Base-by-base conservation (phyloP, 2,113 vertebrate genomes). In the Strigops habroptila region DNA sequence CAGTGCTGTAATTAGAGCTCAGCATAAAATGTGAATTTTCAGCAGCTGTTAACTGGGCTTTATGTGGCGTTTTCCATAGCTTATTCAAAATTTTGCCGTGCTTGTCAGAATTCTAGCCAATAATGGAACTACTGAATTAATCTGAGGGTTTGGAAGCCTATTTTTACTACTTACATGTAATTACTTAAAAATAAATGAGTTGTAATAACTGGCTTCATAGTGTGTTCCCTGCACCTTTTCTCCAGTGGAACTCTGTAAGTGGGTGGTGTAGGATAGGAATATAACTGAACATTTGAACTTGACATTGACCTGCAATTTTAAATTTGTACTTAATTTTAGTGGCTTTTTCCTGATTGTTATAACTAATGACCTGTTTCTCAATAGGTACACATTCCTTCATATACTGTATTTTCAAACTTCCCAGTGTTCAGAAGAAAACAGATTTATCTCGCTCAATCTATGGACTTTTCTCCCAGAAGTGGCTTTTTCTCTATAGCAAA, bases 391-490 rank as follows among this genome's bases (percentile, higher is more conserved):
- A 97, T 99, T 92, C 98, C 99, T 85, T 99, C 98, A 21, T 98
- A 99, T 76, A 98, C 97, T 3, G 99, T 99, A 11, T 99, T 99
- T 97, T 99, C 99, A 57, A 99, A 99, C 97, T 99, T 99, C 83
- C 99, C 99, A 0, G 91, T 98, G 11, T 92, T 98, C 15, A 98
- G 98, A 76, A 98, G 87, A 83, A 99, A 98, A 96, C 52, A 90
- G 3, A 92, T 99, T 49, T 98, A 98, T 86, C 97, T 98, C 12
- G 59, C 98, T 43, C 97, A 97, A 5, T 98, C 98, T 73, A 94
- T 99, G 94, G 99, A 99, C 96, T 99, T 99, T 97, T 99, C 99
- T n/a, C 99, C 99, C 6, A 97, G 98, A 97, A 98, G 99, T 77
- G 99, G 99, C 23, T 99, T 99, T 97, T 99, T 99, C 97, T 99